Conservation (phyloP, 1,140 invertebrate species). For the Drosophila suzukii region DNA sequence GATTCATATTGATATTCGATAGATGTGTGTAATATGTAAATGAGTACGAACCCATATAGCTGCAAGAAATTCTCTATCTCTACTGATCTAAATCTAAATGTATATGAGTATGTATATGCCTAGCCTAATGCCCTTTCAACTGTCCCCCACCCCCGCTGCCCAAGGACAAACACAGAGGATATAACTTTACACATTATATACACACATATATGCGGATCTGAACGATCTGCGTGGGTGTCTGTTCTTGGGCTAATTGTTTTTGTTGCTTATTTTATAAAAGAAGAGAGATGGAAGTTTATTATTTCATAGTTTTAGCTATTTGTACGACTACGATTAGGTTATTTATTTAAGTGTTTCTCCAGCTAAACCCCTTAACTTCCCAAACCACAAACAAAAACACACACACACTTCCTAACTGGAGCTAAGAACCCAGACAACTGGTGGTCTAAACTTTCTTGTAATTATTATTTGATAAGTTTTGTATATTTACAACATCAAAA, state of each 20-base stretch:
- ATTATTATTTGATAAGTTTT: slow-evolving; percentile 74
- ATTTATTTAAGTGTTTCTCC: slow-evolving; percentile 78
- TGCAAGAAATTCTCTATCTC: slow-evolving; percentile 65
- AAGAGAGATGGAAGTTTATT: slow-evolving; percentile 60
- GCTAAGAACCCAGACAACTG: slow-evolving; percentile 25
- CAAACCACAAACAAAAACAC: slow-evolving; percentile 7
- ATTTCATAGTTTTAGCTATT: slow-evolving; percentile 73
- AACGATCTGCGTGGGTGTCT: slow-evolving; percentile 5
- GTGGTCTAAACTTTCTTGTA: slow-evolving; percentile 69
- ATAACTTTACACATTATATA: neutral
- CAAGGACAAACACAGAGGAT: slow-evolving; percentile 15
- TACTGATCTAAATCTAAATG: slow-evolving; percentile 36
- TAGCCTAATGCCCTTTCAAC: slow-evolving; percentile 71
- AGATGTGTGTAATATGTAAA: slow-evolving; percentile 46
- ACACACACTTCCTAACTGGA: slow-evolving; percentile 57
- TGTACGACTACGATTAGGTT: slow-evolving; percentile 56
- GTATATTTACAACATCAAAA: slow-evolving; percentile 53
- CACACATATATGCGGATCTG: neutral
- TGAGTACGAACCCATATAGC: slow-evolving; percentile 46
- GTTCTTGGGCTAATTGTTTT: slow-evolving; percentile 69
- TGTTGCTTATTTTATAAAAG: slow-evolving; percentile 81
- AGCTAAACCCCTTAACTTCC: slow-evolving; percentile 27
- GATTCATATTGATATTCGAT: slow-evolving; percentile 77
- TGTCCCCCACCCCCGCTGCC: slow-evolving; percentile 26
- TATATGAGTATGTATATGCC: slow-evolving; percentile 42